These are phyloP conservation scores for Holothuria glaberrima DNA, from an alignment of 35 echinoderm and acorn worm species.

Conservation along the genomic window DNA sequence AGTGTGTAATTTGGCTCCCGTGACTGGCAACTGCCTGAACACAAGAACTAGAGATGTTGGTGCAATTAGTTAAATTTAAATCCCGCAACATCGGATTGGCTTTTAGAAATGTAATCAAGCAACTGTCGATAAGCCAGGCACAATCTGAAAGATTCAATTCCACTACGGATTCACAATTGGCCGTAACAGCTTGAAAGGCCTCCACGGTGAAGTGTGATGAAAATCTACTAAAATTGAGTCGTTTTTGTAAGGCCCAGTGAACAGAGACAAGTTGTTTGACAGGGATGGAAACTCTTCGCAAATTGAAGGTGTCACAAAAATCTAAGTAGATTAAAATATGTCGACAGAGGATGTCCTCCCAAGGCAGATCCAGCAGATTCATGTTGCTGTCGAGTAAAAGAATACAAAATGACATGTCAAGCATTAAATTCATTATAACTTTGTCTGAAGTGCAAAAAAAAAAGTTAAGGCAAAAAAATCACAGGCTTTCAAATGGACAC, in stretches of 20 bases:
- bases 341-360: slow-evolving; percentile 13
- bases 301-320: not conserved
- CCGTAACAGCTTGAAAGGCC: slow-evolving; percentile 2
- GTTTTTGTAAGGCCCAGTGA: not conserved
- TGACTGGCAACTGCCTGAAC: slow-evolving; percentile 18
- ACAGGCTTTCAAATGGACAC: no score
- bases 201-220: not conserved
- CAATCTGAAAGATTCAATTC: not conserved
- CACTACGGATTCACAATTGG: not conserved
- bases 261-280: not conserved
- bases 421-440: no score
- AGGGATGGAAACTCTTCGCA: not conserved
- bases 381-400: not conserved
- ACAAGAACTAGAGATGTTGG: slow-evolving; percentile 28
- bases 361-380: slow-evolving; percentile 29
- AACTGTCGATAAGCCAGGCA: slow-evolving; percentile 8
- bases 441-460: no score
- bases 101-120: slow-evolving; percentile 19
- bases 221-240: slow-evolving; percentile 9
- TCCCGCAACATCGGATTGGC: not conserved
- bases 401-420: not conserved
- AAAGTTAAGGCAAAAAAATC: no score
- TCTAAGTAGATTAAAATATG: not conserved
- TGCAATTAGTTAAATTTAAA: slow-evolving; percentile 34
- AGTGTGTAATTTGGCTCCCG: not conserved